These are phyloP conservation scores for Himalopsyche phryganea DNA, from an alignment of 1,140 invertebrate species.

Conservation along the genomic window DNA sequence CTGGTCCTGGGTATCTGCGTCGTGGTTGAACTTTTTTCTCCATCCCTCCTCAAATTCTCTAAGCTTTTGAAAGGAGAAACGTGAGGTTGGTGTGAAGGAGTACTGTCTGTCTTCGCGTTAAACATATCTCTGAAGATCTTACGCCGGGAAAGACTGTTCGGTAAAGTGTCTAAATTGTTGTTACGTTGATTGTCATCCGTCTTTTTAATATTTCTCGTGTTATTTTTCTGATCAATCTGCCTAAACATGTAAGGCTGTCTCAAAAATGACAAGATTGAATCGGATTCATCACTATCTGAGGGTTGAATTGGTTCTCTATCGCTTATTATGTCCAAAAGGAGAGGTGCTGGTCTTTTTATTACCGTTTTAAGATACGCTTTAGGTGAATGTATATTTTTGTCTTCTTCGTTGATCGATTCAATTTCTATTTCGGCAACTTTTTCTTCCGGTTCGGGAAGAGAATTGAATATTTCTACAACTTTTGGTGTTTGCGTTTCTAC, in stretches of 20 bases:
- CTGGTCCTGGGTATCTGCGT: conserved; percentile 24
- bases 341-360: conserved; percentile 40
- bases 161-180: conserved; percentile 25
- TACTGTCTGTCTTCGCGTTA: conserved; percentile 25
- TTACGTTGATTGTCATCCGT: conserved; percentile 19
- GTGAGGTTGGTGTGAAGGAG: conserved; percentile 35
- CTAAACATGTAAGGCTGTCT: conserved; percentile 16
- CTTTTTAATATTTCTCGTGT: conserved; percentile 12
- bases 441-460: conserved; percentile 7
- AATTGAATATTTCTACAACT: conserved; percentile 2
- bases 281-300: conserved; percentile 24
- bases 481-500: conserved; percentile 22
- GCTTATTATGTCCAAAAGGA: conserved; percentile 29
- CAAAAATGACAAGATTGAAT: conserved; percentile 29
- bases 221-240: neutral
- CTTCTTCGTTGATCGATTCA: neutral
- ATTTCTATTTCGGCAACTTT: neutral
- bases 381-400: conserved; percentile 33
- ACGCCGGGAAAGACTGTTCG: conserved; percentile 26
- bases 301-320: conserved; percentile 4
- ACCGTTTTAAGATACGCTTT: conserved; percentile 47
- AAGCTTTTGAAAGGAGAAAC: conserved; percentile 45
- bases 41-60: conserved; percentile 39
- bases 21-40: conserved; percentile 12
- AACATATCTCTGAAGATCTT: conserved; percentile 25